These are phyloP conservation scores for Trilocha varians DNA, from an alignment of 2,888 invertebrate species.

Conservation along the genomic window DNA sequence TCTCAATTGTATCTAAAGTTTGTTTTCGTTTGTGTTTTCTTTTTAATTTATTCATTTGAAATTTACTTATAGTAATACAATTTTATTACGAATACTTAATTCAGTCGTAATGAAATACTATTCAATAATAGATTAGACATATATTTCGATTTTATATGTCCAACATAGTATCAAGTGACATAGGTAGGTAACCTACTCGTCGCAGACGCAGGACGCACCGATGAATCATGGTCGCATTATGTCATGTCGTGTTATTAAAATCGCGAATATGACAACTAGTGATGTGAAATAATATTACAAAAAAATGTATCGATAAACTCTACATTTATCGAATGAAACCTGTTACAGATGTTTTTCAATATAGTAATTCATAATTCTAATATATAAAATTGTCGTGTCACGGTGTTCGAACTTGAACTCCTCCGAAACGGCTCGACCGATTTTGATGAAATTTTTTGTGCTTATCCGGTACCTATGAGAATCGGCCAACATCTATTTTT, in stretches of 20 bases:
- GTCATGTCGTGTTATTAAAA: constrained; percentile 55
- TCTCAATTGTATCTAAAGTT: too few species aligned
- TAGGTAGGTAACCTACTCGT: constrained; percentile 23
- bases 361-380: too few species aligned
- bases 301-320: constrained; percentile 5
- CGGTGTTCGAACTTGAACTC: too few species aligned
- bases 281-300: constrained; percentile 18
- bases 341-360: background rate
- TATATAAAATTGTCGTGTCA: too few species aligned
- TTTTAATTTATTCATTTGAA: too few species aligned
- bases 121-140: background rate
- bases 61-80: too few species aligned
- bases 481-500: too few species aligned
- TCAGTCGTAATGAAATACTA: background rate
- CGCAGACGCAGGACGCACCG: constrained; percentile 36
- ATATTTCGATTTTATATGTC: background rate
- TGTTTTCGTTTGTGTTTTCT: constrained; percentile 2
- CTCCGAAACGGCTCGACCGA: too few species aligned
- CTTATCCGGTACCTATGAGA: too few species aligned
- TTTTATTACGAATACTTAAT: too few species aligned
- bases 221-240: constrained; percentile 57
- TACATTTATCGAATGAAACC: background rate
- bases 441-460: too few species aligned
- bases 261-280: constrained; percentile 51
- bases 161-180: background rate